Percentiles rank a stretch among this genome's conserved stretches.
Evolutionary conservation across 2,888 invertebrate species (phyloP).

Genomic region (Cheilosia variabilis): DNA sequence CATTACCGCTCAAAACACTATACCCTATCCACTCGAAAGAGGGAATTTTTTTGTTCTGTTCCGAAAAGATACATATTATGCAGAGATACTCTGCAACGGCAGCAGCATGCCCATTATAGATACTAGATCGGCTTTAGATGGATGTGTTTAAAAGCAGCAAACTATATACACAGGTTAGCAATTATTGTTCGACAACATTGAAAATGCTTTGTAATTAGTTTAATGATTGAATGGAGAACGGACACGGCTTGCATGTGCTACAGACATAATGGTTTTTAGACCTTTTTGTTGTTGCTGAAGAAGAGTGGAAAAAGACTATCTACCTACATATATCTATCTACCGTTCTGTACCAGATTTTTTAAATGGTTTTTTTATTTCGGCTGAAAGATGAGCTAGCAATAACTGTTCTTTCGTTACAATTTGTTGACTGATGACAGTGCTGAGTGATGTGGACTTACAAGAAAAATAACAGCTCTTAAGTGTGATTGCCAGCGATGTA

Average conservation of each 20-base stretch:
- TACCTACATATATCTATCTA: no score
- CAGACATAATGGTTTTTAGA: conserved; percentile 19
- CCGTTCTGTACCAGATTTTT: background rate
- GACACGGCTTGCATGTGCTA: conserved; percentile 5
- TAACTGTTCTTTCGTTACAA: conserved; percentile 17
- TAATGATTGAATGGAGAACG: conserved; percentile 43
- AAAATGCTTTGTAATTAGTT: conserved; percentile 49
- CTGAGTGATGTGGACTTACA: conserved; percentile 1
- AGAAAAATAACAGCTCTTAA: background rate
- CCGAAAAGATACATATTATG: background rate
- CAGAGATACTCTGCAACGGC: conserved; percentile 2
- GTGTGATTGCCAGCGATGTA: background rate
- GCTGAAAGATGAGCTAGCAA: conserved; percentile 18
- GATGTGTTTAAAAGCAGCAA: background rate
- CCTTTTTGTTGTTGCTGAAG: background rate
- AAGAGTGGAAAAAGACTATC: no score
- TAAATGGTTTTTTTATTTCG: background rate
- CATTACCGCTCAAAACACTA: background rate
- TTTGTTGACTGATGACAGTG: background rate
- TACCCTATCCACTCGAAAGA: background rate
- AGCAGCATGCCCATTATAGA: background rate
- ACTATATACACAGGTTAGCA: conserved; percentile 32
- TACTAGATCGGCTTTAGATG: conserved; percentile 26
- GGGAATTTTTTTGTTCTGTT: background rate
- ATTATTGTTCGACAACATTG: conserved; percentile 54